Conservation (phyloP, 2,797 vertebrate genomes). For the Euthynnus affinis region DNA sequence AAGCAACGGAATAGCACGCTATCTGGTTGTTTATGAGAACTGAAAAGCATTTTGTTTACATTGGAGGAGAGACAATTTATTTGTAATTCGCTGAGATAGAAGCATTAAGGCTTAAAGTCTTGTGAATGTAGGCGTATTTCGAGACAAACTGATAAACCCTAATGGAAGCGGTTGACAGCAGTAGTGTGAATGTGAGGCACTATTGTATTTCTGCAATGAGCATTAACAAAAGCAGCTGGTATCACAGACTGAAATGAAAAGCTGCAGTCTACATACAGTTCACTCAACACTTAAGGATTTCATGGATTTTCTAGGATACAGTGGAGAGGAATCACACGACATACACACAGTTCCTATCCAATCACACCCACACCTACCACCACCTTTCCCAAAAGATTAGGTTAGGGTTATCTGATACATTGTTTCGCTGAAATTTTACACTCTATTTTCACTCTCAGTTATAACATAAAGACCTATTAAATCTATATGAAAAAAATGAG, state of each 20-base stretch:
- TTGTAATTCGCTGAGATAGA: slow-evolving; percentile 62
- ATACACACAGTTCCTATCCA: slow-evolving; percentile 17
- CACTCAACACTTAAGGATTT: slow-evolving; percentile 48
- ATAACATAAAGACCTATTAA: too few species aligned
- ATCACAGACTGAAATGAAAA: slow-evolving; percentile 8
- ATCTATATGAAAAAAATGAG: too few species aligned
- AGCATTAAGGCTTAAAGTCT: slow-evolving; percentile 50
- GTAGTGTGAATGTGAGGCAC: slow-evolving; percentile 34
- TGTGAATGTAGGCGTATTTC: slow-evolving; percentile 48
- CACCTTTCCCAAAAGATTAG: neutral
- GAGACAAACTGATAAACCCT: slow-evolving; percentile 58
- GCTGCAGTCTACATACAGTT: slow-evolving; percentile 9
- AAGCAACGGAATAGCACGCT: slow-evolving; percentile 67
- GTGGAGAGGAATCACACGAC: slow-evolving; percentile 26
- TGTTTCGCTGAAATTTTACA: slow-evolving; percentile 10
- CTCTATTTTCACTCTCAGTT: neutral
- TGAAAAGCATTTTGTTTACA: slow-evolving; percentile 83
- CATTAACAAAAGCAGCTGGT: slow-evolving; percentile 35
- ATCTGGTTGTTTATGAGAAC: slow-evolving; percentile 71
- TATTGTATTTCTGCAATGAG: slow-evolving; percentile 25
- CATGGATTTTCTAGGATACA: slow-evolving; percentile 33
- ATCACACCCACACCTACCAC: neutral
- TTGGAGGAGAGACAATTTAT: slow-evolving; percentile 72
- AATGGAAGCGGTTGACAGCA: slow-evolving; percentile 59
- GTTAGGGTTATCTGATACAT: neutral